Evolutionary conservation across 2,888 invertebrate species (phyloP).

Genomic region (Andrena camellia): DNA sequence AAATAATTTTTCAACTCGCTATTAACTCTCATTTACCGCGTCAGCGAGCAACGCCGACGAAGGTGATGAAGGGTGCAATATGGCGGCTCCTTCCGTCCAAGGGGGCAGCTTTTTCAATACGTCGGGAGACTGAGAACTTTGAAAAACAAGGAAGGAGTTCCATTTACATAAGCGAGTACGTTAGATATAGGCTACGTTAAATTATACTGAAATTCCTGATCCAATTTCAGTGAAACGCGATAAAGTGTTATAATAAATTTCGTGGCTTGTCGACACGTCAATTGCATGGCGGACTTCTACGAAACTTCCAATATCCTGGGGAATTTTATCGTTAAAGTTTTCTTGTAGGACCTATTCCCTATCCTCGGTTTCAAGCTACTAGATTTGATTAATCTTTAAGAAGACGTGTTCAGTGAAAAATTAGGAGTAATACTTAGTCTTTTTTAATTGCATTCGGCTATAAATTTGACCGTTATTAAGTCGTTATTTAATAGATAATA

Average conservation of each 20-base stretch:
- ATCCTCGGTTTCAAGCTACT: background rate
- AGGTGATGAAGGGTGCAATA: background rate
- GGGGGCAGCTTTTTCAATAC: background rate
- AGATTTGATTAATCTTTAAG: slow-evolving; percentile 2
- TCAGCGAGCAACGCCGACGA: background rate
- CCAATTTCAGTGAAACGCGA: background rate
- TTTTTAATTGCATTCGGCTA: too few species aligned
- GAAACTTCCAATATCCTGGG: background rate
- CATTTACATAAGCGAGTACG: background rate
- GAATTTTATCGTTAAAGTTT: slow-evolving; percentile 2
- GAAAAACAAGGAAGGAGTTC: background rate
- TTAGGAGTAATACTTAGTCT: too few species aligned
- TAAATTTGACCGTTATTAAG: too few species aligned
- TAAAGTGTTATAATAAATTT: background rate
- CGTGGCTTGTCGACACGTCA: background rate
- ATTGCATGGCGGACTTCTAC: background rate
- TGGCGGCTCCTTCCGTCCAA: background rate
- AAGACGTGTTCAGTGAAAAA: too few species aligned
- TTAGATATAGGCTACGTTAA: background rate
- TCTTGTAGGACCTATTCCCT: background rate
- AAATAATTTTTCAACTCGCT: slow-evolving; percentile 12
- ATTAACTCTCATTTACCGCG: slow-evolving; percentile 19
- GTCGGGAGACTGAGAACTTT: background rate
- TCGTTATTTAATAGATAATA: background rate
- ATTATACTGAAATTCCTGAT: background rate